Evolutionary conservation across 2,797 vertebrate species (phyloP).

Genomic region (Xenopus petersii): DNA sequence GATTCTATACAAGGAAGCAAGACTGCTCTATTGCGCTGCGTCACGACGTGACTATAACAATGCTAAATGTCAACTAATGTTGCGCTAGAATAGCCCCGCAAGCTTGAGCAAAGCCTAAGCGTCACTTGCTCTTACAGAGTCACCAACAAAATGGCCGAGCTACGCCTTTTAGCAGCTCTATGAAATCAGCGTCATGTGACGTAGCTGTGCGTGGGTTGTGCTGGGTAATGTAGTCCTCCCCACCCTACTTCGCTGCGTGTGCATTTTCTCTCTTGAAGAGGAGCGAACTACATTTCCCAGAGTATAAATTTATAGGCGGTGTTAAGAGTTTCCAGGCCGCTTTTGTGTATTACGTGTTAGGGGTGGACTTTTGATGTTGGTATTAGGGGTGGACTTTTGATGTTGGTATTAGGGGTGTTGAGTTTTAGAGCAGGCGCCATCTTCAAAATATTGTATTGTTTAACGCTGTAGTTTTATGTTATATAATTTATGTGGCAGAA

Average conservation of each 20-base stretch:
- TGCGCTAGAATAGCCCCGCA: background rate
- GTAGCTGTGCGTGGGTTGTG: background rate
- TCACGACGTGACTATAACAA: background rate
- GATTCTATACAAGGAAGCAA: background rate
- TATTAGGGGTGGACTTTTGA: too few relatives aligned
- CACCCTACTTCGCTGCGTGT: background rate
- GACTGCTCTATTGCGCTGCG: background rate
- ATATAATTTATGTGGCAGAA: too few relatives aligned
- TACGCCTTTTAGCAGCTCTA: constrained; percentile 49
- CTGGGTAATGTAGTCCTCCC: constrained; percentile 14
- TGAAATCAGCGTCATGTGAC: constrained; percentile 39
- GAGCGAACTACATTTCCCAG: constrained; percentile 25
- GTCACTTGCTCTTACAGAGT: constrained; percentile 4
- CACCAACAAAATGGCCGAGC: constrained; percentile 64
- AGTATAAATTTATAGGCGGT: background rate
- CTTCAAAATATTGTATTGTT: too few relatives aligned
- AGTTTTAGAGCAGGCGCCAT: too few relatives aligned
- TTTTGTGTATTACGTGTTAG: background rate
- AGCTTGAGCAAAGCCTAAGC: background rate
- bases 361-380: background rate
- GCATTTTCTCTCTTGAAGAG: background rate
- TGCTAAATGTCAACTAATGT: too few relatives aligned
- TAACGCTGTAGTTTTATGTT: too few relatives aligned
- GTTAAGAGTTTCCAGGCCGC: too few relatives aligned
- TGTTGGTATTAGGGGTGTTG: background rate